Conservation (phyloP, 2,888 invertebrate species). For the Luffia ferchaultella region DNA sequence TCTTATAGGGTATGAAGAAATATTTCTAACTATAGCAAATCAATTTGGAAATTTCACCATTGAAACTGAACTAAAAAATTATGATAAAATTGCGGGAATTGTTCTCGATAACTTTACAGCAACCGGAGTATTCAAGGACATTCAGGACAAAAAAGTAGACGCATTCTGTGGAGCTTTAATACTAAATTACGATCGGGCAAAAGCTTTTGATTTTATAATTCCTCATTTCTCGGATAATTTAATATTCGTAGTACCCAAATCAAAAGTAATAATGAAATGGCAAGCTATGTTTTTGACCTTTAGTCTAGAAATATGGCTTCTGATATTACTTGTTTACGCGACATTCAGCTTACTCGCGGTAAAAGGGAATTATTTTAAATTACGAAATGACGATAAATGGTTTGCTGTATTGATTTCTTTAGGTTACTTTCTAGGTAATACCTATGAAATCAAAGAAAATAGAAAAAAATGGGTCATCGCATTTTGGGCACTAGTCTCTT, state of each 20-base stretch:
- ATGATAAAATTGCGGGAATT: conserved; percentile 1
- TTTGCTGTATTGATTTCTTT: not conserved
- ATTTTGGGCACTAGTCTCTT: conserved; percentile 1
- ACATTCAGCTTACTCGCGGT: not conserved
- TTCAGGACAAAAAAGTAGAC: not conserved
- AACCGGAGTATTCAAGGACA: conserved; percentile 1
- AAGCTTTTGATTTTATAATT: not conserved
- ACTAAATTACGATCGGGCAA: not conserved
- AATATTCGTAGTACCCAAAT: not conserved
- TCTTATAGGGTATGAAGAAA: not conserved
- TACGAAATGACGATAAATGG: not conserved
- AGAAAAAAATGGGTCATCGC: not conserved
- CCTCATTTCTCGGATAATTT: not conserved
- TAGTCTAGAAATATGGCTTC: not conserved
- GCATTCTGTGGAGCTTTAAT: not conserved
- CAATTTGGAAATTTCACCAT: not conserved
- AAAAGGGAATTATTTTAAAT: not conserved
- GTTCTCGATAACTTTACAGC: conserved; percentile 4
- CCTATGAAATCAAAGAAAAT: not conserved
- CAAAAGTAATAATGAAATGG: not conserved
- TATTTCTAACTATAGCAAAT: not conserved
- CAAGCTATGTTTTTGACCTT: not conserved
- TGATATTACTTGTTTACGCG: not conserved
- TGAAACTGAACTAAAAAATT: not conserved
- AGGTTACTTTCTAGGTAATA: conserved; percentile 3